Base-by-base conservation (phyloP, 2,797 vertebrate species). In the Pangasius larnaudii region DNA sequence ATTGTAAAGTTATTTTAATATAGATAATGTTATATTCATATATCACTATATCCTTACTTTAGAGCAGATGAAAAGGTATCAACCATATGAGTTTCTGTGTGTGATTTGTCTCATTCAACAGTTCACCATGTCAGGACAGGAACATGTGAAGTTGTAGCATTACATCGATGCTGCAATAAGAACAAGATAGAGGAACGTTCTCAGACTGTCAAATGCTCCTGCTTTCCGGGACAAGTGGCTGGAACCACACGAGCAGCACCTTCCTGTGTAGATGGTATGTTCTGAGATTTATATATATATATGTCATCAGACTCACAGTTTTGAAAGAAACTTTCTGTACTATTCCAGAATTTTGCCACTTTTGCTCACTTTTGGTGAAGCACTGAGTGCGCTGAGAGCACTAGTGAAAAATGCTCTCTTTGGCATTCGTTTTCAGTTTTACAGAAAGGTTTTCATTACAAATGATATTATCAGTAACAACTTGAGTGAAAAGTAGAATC, bases 161-260 rank as follows among this genome's bases (percentile, higher is more conserved):
- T 99, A 91, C 98, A 99, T 92, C 97, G 98, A 94, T 99, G 98
- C 96, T 99, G 98, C 95, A 99, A 99, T 95, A 99, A 98, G 96
- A 99, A 99, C 96, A 99, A 98, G 95, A 99, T 99, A 92, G 98
- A 99, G 95, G 98, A 99, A 91, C 96, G 98, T 49, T 99, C 98
- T 18, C 98, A 99, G 94, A 99, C 98, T 0, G 98, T 99, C 91
- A 99, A 99, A 96, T 99, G 98, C 90, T 99, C 98, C 95, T 99
- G 98, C 93, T 99, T 99, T 88, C 98, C 98, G 0, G 98, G 98
- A 84, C 98, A 99, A 95, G 98, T 99, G 94, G 98, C 98, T 24
- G 98, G 98, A 91, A 99, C 98, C 90, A 99, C 98, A 24, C 94
- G 97, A 88, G 98, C 98, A 2, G 96, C 97, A 89, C 98, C 98